Conservation (phyloP, 1,140 invertebrate species). For the Monomorium pharaonis region DNA sequence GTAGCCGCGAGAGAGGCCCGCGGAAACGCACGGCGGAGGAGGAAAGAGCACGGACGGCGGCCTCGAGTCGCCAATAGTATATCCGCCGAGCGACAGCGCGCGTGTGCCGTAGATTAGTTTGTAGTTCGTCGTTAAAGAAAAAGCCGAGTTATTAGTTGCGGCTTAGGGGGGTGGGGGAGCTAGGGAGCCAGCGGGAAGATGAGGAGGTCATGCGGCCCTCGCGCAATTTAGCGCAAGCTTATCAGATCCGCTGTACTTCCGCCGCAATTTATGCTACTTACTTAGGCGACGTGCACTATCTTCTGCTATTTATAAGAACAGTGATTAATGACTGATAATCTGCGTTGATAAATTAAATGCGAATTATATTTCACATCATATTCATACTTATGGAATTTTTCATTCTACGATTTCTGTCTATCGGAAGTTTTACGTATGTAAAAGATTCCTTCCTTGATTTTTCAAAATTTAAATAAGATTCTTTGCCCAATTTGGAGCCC, state of each 20-base stretch:
- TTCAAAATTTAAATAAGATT: not conserved
- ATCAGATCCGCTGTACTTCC: conserved; percentile 50
- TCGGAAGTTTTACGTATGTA: not conserved
- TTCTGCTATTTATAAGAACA: conserved; percentile 34
- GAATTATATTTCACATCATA: not conserved
- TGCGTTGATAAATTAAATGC: not conserved
- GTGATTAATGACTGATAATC: conserved; percentile 13
- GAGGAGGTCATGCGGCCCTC: conserved; percentile 65
- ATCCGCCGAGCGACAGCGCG: conserved; percentile 53
- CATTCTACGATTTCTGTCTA: not conserved
- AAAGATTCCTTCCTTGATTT: not conserved
- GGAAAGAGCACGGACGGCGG: not conserved
- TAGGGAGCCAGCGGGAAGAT: conserved; percentile 68
- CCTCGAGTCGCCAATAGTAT: conserved; percentile 70
- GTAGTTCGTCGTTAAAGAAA: conserved; percentile 77
- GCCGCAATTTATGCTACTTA: conserved; percentile 51
- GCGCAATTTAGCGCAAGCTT: conserved; percentile 53
- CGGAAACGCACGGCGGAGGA: not conserved
- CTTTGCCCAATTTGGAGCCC: not conserved
- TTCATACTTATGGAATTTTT: not conserved
- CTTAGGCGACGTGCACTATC: conserved; percentile 23
- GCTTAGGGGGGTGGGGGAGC: conserved; percentile 64
- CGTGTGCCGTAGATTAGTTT: conserved; percentile 77
- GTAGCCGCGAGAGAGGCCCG: not conserved
- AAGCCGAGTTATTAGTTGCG: conserved; percentile 78